phyloP scores from a whole-genome alignment of 2,113 vertebrate genomes.

The Calidris pugnax region DNA sequence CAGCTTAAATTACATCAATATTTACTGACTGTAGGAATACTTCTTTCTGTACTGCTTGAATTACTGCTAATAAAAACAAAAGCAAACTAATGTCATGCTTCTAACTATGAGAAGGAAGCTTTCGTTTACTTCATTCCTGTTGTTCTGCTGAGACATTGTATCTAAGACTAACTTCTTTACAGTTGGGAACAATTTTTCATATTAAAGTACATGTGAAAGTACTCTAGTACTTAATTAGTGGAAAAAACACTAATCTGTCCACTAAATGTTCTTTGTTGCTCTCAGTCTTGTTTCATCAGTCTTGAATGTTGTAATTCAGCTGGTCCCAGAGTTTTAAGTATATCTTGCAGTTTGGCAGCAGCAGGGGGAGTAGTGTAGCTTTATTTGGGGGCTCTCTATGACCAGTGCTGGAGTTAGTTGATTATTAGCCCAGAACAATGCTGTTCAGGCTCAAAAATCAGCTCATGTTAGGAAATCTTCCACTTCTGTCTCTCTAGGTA shows the following conservation, averaged over 20 bases:
- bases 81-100: neutral
- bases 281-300: neutral
- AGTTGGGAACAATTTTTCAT: neutral
- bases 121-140: neutral
- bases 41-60: neutral
- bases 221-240: neutral
- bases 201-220: neutral
- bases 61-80: neutral
- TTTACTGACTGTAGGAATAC: neutral
- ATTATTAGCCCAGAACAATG: neutral
- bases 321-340: neutral
- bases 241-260: neutral
- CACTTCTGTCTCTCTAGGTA: neutral
- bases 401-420: neutral
- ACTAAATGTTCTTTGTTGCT: neutral
- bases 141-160: neutral
- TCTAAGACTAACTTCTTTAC: neutral
- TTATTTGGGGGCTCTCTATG: constrained; percentile 5
- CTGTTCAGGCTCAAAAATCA: neutral
- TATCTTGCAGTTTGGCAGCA: neutral
- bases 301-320: neutral
- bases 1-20: neutral
- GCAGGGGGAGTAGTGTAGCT: constrained; percentile 68
- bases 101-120: neutral
- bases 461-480: neutral